phyloP scores from a whole-genome alignment of 1,140 invertebrate species.

The Drosophila bipectinata region DNA sequence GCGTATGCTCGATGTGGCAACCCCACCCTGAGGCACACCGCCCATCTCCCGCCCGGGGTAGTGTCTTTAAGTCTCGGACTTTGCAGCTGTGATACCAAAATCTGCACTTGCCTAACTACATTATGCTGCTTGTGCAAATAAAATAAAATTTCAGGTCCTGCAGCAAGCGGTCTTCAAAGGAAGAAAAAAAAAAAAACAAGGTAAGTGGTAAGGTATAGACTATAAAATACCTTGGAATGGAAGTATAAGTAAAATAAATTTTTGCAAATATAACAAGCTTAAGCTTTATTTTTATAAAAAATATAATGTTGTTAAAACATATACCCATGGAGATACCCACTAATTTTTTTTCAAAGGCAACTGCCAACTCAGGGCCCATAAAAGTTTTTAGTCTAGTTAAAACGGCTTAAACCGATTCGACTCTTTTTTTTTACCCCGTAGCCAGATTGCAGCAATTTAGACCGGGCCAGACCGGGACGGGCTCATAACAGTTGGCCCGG shows the following conservation, averaged over 20 bases:
- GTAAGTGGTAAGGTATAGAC: neutral
- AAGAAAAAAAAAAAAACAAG: constrained; percentile 1
- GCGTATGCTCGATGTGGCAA: constrained; percentile 34
- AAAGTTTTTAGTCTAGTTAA: constrained; percentile 53
- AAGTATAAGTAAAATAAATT: neutral
- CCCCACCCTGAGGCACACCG: neutral
- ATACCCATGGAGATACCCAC: too few species aligned
- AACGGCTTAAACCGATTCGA: constrained; percentile 47
- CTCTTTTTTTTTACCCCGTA: neutral
- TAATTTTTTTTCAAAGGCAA: constrained; percentile 4
- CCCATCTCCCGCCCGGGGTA: neutral
- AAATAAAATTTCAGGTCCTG: constrained; percentile 62
- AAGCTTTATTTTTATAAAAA: too few species aligned
- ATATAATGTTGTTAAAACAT: too few species aligned
- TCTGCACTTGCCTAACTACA: constrained; percentile 79
- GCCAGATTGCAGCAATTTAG: constrained; percentile 61
- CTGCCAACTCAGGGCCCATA: constrained; percentile 54
- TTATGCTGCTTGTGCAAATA: constrained; percentile 66
- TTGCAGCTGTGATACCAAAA: constrained; percentile 40
- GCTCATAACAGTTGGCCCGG: constrained; percentile 75
- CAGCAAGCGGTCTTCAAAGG: neutral
- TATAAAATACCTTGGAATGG: neutral
- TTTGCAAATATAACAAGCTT: neutral
- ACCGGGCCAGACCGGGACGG: constrained; percentile 37
- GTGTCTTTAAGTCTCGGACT: constrained; percentile 8